phyloP scores from a whole-genome alignment of 2,888 invertebrate species.

The Sphaeridia pumilis region DNA sequence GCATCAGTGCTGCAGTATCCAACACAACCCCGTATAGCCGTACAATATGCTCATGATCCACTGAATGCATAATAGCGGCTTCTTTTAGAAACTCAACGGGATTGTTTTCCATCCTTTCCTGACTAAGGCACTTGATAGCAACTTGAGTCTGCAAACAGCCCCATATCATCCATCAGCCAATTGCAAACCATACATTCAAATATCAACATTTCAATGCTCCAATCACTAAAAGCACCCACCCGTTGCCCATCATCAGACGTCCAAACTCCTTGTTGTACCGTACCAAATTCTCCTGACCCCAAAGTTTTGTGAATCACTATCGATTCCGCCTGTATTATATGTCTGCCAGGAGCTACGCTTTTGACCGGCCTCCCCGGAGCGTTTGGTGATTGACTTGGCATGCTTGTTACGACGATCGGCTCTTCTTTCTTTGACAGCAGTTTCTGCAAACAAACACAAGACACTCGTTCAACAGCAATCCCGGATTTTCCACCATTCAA shows the following conservation, averaged over 20 bases:
- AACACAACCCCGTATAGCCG: constrained; percentile 94
- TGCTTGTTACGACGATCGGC: constrained; percentile 24
- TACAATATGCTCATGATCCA: constrained; percentile 93
- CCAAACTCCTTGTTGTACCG: constrained; percentile 96
- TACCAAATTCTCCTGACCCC: constrained; percentile 94
- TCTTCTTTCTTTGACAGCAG: constrained; percentile 50
- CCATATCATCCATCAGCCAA: too few species aligned
- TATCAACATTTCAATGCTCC: too few species aligned
- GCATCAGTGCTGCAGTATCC: constrained; percentile 71
- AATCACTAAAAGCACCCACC: constrained; percentile 49
- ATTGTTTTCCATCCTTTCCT: constrained; percentile 90
- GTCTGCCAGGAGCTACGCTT: constrained; percentile 30
- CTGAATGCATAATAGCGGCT: constrained; percentile 95
- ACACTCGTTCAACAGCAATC: background rate
- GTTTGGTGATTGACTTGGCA: constrained; percentile 30
- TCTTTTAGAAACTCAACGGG: constrained; percentile 95
- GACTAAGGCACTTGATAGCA: constrained; percentile 89
- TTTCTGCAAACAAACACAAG: constrained; percentile 42
- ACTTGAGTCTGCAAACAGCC: constrained; percentile 70
- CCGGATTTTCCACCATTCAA: too few species aligned
- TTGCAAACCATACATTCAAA: too few species aligned
- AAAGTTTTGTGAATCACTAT: constrained; percentile 88
- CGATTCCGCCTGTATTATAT: constrained; percentile 53
- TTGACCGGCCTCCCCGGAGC: constrained; percentile 17
- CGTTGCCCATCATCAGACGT: constrained; percentile 78